phyloP scores from a whole-genome alignment of 1,140 invertebrate genomes.

The Papilio dardanus region DNA sequence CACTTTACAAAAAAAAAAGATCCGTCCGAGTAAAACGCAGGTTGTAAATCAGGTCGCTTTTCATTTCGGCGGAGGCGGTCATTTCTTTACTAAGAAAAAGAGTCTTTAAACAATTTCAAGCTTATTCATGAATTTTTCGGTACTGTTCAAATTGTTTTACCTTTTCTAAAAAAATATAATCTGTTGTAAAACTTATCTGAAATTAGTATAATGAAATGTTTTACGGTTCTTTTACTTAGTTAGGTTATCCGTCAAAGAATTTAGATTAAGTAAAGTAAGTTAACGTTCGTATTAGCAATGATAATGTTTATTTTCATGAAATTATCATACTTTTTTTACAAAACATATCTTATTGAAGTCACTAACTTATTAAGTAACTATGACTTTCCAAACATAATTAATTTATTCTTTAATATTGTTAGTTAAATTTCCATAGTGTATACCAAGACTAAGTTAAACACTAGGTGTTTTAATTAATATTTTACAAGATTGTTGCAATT shows the following conservation, averaged over 20 bases:
- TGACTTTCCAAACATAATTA: background rate
- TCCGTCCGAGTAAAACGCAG: constrained; percentile 63
- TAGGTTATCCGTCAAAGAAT: background rate
- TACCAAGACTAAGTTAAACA: constrained; percentile 18
- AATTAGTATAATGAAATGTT: background rate
- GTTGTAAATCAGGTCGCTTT: constrained; percentile 77
- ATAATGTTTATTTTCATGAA: background rate
- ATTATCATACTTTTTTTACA: background rate
- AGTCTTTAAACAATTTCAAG: constrained; percentile 11
- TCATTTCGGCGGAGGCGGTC: constrained; percentile 74
- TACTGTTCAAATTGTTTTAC: background rate
- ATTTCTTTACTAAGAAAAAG: constrained; percentile 43
- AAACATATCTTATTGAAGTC: background rate
- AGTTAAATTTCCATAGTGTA: background rate
- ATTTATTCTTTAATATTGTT: constrained; percentile 12
- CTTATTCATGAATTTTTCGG: background rate
- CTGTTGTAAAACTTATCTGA: background rate
- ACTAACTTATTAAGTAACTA: background rate
- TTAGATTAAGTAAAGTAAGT: background rate
- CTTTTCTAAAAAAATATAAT: background rate
- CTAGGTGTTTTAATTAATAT: constrained; percentile 26
- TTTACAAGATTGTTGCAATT: constrained; percentile 29
- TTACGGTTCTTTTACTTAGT: background rate
- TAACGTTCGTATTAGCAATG: background rate
- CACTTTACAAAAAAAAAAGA: constrained; percentile 80